phyloP scores from a whole-genome alignment of 2,113 vertebrate genomes.

The Saguinus midas region DNA sequence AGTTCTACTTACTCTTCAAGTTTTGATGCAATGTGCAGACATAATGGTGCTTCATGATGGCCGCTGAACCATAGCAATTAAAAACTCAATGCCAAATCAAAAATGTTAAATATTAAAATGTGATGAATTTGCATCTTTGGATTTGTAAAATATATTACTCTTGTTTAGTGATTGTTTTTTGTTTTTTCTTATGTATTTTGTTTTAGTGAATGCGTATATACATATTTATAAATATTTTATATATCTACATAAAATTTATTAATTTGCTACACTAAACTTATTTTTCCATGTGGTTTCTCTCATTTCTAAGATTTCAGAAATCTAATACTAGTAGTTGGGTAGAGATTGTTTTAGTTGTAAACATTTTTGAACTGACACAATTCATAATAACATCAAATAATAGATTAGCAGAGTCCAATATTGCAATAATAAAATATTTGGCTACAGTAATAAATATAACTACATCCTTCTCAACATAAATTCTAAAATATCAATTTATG shows the following conservation, averaged over 20 bases:
- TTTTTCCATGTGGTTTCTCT: neutral
- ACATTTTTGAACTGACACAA: neutral
- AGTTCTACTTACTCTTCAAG: neutral
- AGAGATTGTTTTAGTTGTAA: neutral
- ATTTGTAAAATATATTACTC: neutral
- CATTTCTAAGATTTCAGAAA: neutral
- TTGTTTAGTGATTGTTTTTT: neutral
- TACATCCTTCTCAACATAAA: neutral
- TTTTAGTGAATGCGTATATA: neutral
- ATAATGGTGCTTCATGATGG: neutral
- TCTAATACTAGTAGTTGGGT: neutral
- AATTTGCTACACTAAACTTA: neutral
- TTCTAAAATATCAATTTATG: neutral
- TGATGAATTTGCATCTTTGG: neutral
- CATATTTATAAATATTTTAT: neutral
- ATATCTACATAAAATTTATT: neutral
- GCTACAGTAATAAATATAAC: neutral
- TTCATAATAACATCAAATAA: neutral
- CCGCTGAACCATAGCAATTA: neutral
- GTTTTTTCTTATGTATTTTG: neutral
- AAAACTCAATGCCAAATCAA: neutral
- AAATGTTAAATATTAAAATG: neutral
- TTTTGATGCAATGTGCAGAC: neutral
- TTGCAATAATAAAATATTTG: neutral
- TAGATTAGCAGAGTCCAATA: neutral